Evolutionary conservation across 2,888 invertebrate genomes (phyloP), one percentile per base, ranked within the genome.

Genomic region (Pinctada fucata): DNA sequence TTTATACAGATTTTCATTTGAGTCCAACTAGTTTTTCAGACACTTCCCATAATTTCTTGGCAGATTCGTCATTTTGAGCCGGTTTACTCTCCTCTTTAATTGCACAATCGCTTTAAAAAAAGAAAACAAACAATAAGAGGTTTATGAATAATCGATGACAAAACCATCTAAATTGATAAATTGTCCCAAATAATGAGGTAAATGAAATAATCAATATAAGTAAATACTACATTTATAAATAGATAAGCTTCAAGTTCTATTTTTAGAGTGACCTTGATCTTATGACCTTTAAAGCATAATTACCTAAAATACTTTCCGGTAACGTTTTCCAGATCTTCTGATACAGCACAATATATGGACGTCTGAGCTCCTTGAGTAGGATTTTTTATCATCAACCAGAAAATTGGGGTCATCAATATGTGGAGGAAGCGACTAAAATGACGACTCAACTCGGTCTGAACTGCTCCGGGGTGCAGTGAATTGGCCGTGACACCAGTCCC

Each of bases 401-500:
- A 52, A 4, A 81, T 48, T 3, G 83, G 75, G 74, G 52, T 8
- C 65, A 73, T 8, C 49, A 72, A 3, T 16, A 63, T 13, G 13
- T 67, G 48, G 70, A 81, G 73, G 49, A 81, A 51, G 16, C 64
- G 66, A n/a, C 72, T 70, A 71, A 86, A 50, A 69, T 88, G 79
- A 13, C 88, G 79, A n/a, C 70, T 78, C n/a, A 89, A 67, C 51
- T 88, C 84, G 13, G 89, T 89, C n/a, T 79, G 69, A 3, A 88
- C 85, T 0, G 83, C 71, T 3, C 90, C 90, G 5, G 89, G 89
- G 76, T 90, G 88, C 4, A 88, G 71, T 13, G 83, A 68, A 79
- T 84, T 86, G 5, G 83, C 79, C 3, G 85, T 86, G 51, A 89
- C 88, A n/a, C 82, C 83, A 5, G 84, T 83, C 16, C 83, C 91